These are phyloP conservation scores for Ammodytes marinus DNA, from an alignment of 2,113 vertebrate genomes.

Conservation along the genomic window DNA sequence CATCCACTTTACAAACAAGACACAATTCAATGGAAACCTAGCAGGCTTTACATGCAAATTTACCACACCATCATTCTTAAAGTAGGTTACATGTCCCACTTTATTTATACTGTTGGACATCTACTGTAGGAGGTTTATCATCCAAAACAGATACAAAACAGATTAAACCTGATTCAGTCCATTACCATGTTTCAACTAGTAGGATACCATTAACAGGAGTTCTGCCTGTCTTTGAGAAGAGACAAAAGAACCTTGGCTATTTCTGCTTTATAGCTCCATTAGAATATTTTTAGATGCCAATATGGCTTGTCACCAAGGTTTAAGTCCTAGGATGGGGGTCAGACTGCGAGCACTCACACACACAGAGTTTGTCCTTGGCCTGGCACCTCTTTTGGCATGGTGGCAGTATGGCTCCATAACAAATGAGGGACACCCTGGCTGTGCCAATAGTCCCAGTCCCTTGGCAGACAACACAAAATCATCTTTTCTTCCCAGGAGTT, in stretches of 20 bases:
- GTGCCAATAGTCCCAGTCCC: slow-evolving; percentile 78
- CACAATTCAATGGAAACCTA: slow-evolving; percentile 4
- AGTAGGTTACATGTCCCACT: slow-evolving; percentile 41
- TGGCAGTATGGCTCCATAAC: slow-evolving; percentile 77
- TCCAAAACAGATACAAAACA: slow-evolving; percentile 25
- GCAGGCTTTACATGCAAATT: neutral
- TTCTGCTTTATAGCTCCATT: slow-evolving; percentile 48
- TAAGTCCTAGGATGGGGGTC: slow-evolving; percentile 59
- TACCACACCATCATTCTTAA: slow-evolving; percentile 9
- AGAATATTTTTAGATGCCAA: slow-evolving; percentile 70
- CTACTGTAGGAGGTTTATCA: neutral
- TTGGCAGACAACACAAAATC: slow-evolving; percentile 80
- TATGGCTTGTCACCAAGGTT: slow-evolving; percentile 70
- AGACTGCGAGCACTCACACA: slow-evolving; percentile 25
- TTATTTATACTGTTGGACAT: slow-evolving; percentile 30
- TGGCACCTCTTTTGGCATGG: slow-evolving; percentile 83
- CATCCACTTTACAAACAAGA: slow-evolving; percentile 8
- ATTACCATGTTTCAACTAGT: slow-evolving; percentile 36
- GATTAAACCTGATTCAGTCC: slow-evolving; percentile 25
- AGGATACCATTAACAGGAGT: slow-evolving; percentile 41
- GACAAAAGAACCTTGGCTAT: slow-evolving; percentile 35
- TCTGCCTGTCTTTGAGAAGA: slow-evolving; percentile 61
- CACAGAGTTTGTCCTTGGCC: slow-evolving; percentile 82
- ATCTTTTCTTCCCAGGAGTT: slow-evolving; percentile 81
- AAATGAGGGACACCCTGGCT: slow-evolving; percentile 80